Evolutionary conservation across 1,140 invertebrate genomes (phyloP).

Genomic region (Leptinotarsa undecemlineata): DNA sequence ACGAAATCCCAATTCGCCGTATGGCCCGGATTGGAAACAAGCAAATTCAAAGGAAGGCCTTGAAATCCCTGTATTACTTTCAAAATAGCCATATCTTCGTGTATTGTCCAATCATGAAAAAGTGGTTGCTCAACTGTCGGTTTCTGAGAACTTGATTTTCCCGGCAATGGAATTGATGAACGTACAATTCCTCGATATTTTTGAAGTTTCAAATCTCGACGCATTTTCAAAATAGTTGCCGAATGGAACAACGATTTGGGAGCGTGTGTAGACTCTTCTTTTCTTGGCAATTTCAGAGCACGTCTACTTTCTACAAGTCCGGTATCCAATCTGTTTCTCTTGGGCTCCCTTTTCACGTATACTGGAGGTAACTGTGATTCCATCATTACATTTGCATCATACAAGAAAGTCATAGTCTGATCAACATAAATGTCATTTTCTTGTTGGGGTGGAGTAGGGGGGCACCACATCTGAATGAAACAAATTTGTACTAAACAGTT

Average conservation of each 20-base stretch:
- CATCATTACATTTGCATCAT: conserved; percentile 79
- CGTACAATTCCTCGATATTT: conserved; percentile 70
- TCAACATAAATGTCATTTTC: conserved; percentile 92
- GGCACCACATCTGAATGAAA: conserved; percentile 83
- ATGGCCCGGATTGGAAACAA: conserved; percentile 73
- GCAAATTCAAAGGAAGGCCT: conserved; percentile 78
- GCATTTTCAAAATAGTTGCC: conserved; percentile 67
- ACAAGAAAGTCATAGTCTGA: conserved; percentile 80
- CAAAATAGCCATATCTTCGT: conserved; percentile 88
- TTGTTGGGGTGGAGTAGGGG: conserved; percentile 89
- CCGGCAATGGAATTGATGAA: conserved; percentile 64
- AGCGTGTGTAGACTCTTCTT: conserved; percentile 76
- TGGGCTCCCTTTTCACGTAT: conserved; percentile 80
- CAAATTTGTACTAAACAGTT: neutral
- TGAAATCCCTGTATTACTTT: conserved; percentile 83
- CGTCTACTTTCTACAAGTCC: conserved; percentile 62
- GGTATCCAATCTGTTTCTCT: conserved; percentile 70
- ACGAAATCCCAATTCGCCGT: conserved; percentile 94
- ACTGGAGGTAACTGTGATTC: conserved; percentile 85
- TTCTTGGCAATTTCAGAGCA: conserved; percentile 67
- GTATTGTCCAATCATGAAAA: conserved; percentile 83
- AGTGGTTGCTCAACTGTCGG: conserved; percentile 66
- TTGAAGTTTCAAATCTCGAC: conserved; percentile 58
- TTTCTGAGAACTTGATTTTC: conserved; percentile 61
- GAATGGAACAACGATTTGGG: conserved; percentile 87